Percentiles rank a stretch among this genome's conserved stretches.
Evolutionary conservation across 2,113 vertebrate genomes (phyloP).

Genomic region (Elgaria multicarinata): DNA sequence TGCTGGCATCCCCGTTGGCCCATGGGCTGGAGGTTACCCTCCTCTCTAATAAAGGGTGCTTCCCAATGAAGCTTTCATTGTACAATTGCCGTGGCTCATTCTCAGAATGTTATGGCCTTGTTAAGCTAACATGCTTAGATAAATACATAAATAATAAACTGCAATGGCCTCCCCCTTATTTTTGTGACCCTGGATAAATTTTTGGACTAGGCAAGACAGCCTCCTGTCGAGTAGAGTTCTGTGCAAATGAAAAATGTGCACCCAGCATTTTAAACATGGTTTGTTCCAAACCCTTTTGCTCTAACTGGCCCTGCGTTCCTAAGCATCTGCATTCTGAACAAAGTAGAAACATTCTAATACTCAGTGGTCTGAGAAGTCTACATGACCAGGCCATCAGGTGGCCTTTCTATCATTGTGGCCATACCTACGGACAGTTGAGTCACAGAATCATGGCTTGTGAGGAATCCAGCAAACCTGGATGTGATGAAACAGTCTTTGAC

Average conservation of each 20-base stretch:
- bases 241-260: background rate
- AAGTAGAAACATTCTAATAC: background rate
- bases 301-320: background rate
- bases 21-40: too few relatives aligned
- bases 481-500: constrained; percentile 50
- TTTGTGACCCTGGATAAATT: background rate
- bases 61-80: too few relatives aligned
- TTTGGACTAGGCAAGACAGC: background rate
- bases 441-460: constrained; percentile 34
- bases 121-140: too few relatives aligned
- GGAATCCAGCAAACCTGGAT: constrained; percentile 35
- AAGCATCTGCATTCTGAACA: background rate
- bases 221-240: background rate
- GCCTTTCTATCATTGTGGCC: constrained; percentile 17
- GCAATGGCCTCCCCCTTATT: background rate
- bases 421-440: constrained; percentile 52
- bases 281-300: background rate
- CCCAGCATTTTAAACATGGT: background rate
- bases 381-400: constrained; percentile 20
- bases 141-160: too few relatives aligned
- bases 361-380: background rate
- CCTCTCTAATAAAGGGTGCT: too few relatives aligned
- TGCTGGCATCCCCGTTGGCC: too few relatives aligned
- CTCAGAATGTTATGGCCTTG: too few relatives aligned
- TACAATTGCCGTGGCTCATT: too few relatives aligned